These are phyloP conservation scores for Trichonephila clavata DNA, from an alignment of 1,140 invertebrate genomes.

Conservation along the genomic window DNA sequence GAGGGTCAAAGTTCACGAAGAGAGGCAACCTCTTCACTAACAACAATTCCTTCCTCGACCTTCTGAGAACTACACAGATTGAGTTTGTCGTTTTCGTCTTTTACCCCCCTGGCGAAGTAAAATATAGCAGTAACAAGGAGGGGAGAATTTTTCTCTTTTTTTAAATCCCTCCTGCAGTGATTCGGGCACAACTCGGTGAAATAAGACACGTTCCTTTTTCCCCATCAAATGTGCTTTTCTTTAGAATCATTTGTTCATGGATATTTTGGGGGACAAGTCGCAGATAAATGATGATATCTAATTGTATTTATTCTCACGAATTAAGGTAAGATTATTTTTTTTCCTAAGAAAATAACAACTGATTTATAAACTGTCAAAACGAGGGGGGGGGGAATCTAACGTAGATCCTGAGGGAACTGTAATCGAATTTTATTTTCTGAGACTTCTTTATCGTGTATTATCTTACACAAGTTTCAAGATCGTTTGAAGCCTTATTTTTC, in stretches of 20 bases:
- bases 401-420: no score
- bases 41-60: neutral
- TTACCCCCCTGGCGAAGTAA: neutral
- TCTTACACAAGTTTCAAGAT: no score
- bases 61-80: neutral
- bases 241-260: neutral
- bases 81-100: neutral
- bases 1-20: neutral
- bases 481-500: no score
- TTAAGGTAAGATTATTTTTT: no score
- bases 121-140: neutral
- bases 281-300: no score
- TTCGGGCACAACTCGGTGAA: neutral
- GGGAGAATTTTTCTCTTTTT: neutral
- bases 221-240: neutral
- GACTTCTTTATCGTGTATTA: no score
- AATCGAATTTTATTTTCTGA: no score
- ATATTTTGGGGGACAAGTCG: neutral
- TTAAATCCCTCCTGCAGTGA: neutral
- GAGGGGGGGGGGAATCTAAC: no score
- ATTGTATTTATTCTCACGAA: no score
- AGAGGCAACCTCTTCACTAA: neutral
- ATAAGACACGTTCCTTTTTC: neutral
- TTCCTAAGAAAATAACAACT: no score
- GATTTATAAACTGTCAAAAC: no score